These are phyloP conservation scores for Neuroterus valhalla DNA, from an alignment of 1,140 invertebrate species.

Conservation along the genomic window DNA sequence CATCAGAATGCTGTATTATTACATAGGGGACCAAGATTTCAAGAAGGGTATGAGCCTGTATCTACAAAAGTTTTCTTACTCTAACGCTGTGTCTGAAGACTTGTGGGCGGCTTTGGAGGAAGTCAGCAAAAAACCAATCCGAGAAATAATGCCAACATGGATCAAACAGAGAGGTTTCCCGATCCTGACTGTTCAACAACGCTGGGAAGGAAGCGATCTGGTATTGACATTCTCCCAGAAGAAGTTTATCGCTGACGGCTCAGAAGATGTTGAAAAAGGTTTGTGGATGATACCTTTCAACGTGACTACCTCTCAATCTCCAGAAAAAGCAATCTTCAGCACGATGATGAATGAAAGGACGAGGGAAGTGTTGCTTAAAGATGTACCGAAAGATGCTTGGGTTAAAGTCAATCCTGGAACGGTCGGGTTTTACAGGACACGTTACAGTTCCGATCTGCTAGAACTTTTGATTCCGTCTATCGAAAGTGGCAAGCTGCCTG, in stretches of 20 bases:
- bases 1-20: slow-evolving; percentile 97
- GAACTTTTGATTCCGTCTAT: slow-evolving; percentile 87
- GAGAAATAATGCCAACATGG: slow-evolving; percentile 95
- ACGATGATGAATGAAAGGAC: slow-evolving; percentile 82
- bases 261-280: slow-evolving; percentile 74
- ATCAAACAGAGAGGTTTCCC: slow-evolving; percentile 96
- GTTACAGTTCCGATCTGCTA: slow-evolving; percentile 89
- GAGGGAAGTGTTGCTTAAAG: slow-evolving; percentile 81
- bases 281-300: slow-evolving; percentile 94
- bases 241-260: slow-evolving; percentile 91
- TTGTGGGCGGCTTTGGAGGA: slow-evolving; percentile 93
- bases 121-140: slow-evolving; percentile 92
- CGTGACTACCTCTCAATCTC: slow-evolving; percentile 84
- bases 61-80: slow-evolving; percentile 89
- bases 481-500: slow-evolving; percentile 83
- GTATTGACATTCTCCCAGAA: slow-evolving; percentile 86
- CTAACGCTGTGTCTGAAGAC: slow-evolving; percentile 95
- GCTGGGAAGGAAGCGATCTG: slow-evolving; percentile 78
- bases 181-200: slow-evolving; percentile 75
- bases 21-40: slow-evolving; percentile 95
- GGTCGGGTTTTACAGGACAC: slow-evolving; percentile 90
- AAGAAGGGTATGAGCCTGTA: slow-evolving; percentile 95
- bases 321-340: slow-evolving; percentile 76
- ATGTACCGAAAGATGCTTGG: slow-evolving; percentile 85
- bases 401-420: slow-evolving; percentile 90